Evolutionary conservation across 2,797 vertebrate species (phyloP), one percentile per base, ranked within the genome.

Genomic region (Molossus molossus): DNA sequence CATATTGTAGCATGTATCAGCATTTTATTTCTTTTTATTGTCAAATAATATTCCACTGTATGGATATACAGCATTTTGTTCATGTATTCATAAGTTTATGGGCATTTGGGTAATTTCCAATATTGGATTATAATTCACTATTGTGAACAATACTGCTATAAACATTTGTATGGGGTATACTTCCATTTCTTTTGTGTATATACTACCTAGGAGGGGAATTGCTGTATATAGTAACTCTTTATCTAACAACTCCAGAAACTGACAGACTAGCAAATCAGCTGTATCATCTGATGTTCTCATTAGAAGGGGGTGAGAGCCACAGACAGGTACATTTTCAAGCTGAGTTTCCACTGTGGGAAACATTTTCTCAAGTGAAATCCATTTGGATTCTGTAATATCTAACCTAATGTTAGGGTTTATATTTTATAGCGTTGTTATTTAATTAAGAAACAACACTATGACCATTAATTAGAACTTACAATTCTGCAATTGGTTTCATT

Each of bases 351-450:
- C 72, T 27, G 20, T 13, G 80, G 58, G 75, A 37, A 80, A 20
- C 3, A 89, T 55, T 72, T 91, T 45, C 80, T 94, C n/a, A 94
- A 73, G 53, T 57, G 20, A 50, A 92, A 88, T 80, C 40, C 70
- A 79, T 58, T 87, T 29, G 25, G 65, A 79, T 84, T 89, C 86
- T 92, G 8, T 92, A 79, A 85, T 50, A 69, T 89, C 48, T 40
- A 75, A 89, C 37, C 45, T n/a, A 53, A 27, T 73, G 45, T 67
- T 94, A 73, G 13, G 21, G 20, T 80, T 92, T 84, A 17, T 73
- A 64, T 58, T 81, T 91, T 72, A 69, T 72, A 64, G 70, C 20
- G 60, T 64, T 48, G 57, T 50, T 82, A 65, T 65, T 91, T 88
- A 94, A 79, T 84, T 80, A 67, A 65, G n/a, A 69, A 69, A 67